Evolutionary conservation across 2,888 invertebrate species (phyloP).

Genomic region (Polydrusus cervinus): DNA sequence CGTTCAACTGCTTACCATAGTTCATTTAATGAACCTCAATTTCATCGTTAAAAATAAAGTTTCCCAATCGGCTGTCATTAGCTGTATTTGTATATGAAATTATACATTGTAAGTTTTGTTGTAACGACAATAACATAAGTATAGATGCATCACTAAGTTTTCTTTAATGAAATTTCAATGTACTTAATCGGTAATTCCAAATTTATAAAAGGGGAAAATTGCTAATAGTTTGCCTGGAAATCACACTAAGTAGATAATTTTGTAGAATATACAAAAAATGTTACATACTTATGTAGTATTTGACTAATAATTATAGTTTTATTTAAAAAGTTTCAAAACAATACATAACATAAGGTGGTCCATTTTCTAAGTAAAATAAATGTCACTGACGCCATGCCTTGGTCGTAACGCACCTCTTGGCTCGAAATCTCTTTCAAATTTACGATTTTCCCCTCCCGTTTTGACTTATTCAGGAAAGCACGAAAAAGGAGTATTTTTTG

Average conservation of each 20-base stretch:
- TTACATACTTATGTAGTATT: not conserved
- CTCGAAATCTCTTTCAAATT: too few species aligned
- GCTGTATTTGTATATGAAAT: not conserved
- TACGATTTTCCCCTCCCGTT: too few species aligned
- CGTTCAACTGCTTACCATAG: too few species aligned
- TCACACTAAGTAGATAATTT: conserved; percentile 17
- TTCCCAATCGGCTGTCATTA: not conserved
- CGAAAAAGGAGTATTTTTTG: too few species aligned
- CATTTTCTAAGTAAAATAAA: too few species aligned
- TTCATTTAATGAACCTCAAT: not conserved
- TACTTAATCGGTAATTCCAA: conserved; percentile 15
- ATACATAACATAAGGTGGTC: too few species aligned
- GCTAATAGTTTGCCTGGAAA: not conserved
- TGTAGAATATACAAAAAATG: conserved; percentile 2
- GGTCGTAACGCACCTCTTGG: too few species aligned
- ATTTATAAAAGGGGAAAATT: conserved; percentile 4
- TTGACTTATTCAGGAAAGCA: too few species aligned
- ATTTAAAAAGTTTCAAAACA: not conserved
- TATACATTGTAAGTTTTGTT: not conserved
- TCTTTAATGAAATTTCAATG: conserved; percentile 28
- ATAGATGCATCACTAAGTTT: not conserved
- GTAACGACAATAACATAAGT: not conserved
- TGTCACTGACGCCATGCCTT: too few species aligned
- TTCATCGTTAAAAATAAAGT: not conserved
- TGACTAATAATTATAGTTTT: not conserved